phyloP scores from a whole-genome alignment of 2,888 invertebrate species.

The Petrolisthes manimaculis region DNA sequence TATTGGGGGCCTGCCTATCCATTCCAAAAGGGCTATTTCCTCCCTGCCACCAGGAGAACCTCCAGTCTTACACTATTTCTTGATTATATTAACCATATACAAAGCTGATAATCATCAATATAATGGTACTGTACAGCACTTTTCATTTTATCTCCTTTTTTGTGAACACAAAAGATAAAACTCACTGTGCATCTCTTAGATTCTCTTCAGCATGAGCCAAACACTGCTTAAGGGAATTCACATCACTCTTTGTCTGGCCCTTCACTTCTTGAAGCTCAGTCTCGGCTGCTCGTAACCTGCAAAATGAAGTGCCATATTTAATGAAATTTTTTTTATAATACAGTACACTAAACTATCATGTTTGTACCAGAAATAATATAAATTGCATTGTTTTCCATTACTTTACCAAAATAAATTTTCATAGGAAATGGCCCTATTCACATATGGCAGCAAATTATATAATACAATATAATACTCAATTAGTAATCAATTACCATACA shows the following conservation, averaged over 20 bases:
- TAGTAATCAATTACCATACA: neutral
- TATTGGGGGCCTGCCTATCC: no score
- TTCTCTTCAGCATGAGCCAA: slow-evolving; percentile 49
- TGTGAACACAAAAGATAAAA: neutral
- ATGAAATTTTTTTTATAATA: neutral
- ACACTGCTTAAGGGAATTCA: slow-evolving; percentile 40
- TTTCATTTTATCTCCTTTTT: no score
- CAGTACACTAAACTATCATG: neutral
- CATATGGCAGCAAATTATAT: no score
- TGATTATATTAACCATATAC: neutral
- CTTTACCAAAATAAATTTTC: no score
- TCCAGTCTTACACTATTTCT: neutral
- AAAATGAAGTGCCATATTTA: no score
- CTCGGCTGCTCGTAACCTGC: slow-evolving; percentile 16
- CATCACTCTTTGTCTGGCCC: slow-evolving; percentile 30
- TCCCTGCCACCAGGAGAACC: neutral
- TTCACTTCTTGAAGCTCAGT: neutral
- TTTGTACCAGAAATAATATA: neutral
- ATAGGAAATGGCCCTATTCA: no score
- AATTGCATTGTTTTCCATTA: no score
- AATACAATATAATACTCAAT: neutral
- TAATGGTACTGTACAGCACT: neutral
- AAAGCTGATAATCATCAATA: neutral
- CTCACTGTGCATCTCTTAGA: slow-evolving; percentile 39
- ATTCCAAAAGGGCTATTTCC: no score